Conservation (phyloP, 2,797 vertebrate genomes). For the Centroberyx gerrardi region DNA sequence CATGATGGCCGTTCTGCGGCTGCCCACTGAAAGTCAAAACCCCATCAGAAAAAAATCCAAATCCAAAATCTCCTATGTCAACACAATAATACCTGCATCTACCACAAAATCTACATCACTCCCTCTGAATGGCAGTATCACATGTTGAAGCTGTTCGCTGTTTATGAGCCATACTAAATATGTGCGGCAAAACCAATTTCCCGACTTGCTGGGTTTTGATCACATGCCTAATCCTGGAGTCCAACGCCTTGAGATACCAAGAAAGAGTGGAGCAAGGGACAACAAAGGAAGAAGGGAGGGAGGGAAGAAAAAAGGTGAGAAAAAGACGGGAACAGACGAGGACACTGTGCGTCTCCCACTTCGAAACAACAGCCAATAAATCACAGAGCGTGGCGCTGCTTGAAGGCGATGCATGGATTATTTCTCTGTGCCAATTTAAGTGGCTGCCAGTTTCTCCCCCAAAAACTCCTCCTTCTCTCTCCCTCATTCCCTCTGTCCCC, state of each 20-base stretch:
- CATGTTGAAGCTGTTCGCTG: background rate
- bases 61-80: no score
- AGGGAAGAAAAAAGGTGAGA: slow-evolving; percentile 49
- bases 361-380: slow-evolving; percentile 81
- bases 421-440: slow-evolving; percentile 81
- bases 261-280: slow-evolving; percentile 26
- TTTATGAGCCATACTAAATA: slow-evolving; percentile 22
- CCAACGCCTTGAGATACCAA: slow-evolving; percentile 22
- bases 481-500: slow-evolving; percentile 54
- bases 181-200: slow-evolving; percentile 21
- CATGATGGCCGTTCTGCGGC: background rate
- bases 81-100: no score
- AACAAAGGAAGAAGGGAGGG: slow-evolving; percentile 5
- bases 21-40: no score
- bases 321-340: slow-evolving; percentile 63
- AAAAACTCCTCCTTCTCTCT: slow-evolving; percentile 37
- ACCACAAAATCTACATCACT: background rate
- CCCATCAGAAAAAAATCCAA: no score
- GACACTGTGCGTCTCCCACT: slow-evolving; percentile 64
- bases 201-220: slow-evolving; percentile 35
- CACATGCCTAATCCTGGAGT: slow-evolving; percentile 34
- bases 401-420: slow-evolving; percentile 69
- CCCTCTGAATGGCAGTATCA: background rate
- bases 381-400: slow-evolving; percentile 69
- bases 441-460: slow-evolving; percentile 73